A percentile compares a stretch with the other conserved stretches of the same genome.
phyloP scores from a whole-genome alignment of 2,888 invertebrate genomes.

The Polydrusus tereticollis region DNA sequence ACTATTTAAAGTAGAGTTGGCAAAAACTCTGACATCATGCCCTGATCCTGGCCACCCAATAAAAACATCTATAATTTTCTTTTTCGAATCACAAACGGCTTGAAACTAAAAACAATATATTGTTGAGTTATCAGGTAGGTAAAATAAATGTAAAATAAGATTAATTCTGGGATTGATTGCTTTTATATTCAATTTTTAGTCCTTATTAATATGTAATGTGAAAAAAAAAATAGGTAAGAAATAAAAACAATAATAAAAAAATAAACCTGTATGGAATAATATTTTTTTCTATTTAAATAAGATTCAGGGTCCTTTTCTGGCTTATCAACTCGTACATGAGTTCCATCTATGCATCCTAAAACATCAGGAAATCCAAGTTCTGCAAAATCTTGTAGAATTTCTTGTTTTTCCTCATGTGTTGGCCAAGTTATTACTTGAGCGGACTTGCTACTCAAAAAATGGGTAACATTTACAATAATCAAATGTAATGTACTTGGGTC shows the following conservation, averaged over 20 bases:
- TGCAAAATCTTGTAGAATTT: constrained; percentile 37
- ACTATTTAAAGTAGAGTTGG: neutral
- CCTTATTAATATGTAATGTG: neutral
- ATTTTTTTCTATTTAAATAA: constrained; percentile 49
- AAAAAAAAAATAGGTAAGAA: neutral
- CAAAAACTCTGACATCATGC: neutral
- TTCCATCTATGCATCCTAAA: constrained; percentile 46
- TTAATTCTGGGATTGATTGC: neutral
- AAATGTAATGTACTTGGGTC: constrained; percentile 44
- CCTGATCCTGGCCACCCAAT: constrained; percentile 50
- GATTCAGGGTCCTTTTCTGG: constrained; percentile 44
- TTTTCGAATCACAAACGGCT: constrained; percentile 27
- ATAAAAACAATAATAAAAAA: neutral
- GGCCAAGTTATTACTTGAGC: constrained; percentile 50
- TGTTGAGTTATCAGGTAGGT: no score
- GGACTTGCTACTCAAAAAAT: constrained; percentile 47
- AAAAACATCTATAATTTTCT: constrained; percentile 25
- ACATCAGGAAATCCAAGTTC: constrained; percentile 43
- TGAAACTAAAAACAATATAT: no score
- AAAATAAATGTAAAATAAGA: neutral
- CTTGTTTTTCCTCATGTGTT: constrained; percentile 43
- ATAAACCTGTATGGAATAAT: constrained; percentile 42
- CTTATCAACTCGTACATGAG: constrained; percentile 46
- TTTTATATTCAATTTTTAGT: neutral
- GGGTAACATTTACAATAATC: constrained; percentile 40